A percentile compares a stretch with the other conserved stretches of the same genome.
These are phyloP conservation scores for Stictonetta naevosa DNA, from an alignment of 2,113 vertebrate genomes.

Conservation along the genomic window DNA sequence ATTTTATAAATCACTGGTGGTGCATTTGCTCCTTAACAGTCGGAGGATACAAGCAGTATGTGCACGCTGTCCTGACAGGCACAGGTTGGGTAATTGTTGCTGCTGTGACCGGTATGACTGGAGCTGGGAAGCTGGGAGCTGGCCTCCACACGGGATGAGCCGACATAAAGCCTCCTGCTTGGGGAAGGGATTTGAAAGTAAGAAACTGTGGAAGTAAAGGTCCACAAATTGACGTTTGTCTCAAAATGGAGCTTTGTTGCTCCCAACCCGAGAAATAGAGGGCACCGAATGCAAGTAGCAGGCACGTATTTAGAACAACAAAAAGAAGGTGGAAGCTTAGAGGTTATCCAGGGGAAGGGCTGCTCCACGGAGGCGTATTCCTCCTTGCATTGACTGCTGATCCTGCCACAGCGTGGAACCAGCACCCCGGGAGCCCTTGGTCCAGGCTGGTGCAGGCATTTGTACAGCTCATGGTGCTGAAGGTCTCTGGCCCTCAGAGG, in stretches of 20 bases:
- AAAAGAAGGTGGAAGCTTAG: not conserved
- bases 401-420: not conserved
- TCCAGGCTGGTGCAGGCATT: rapidly evolving
- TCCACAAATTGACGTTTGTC: not conserved
- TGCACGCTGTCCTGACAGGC: not conserved
- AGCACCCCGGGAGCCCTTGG: not conserved
- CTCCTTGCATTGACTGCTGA: not conserved
- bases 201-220: not conserved
- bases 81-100: not conserved
- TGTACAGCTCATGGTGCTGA: rapidly evolving
- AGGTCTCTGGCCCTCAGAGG: not conserved
- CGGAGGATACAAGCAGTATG: not conserved
- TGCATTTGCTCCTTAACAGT: not conserved
- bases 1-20: not conserved
- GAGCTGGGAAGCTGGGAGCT: not conserved
- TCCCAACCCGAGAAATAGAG: not conserved
- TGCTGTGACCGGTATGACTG: not conserved
- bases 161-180: not conserved
- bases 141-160: not conserved
- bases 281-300: not conserved
- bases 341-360: not conserved
- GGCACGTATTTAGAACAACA: not conserved
- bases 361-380: not conserved
- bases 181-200: not conserved
- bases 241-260: not conserved